Evolutionary conservation across 2,797 vertebrate genomes (phyloP).

Genomic region (Amblyraja radiata): DNA sequence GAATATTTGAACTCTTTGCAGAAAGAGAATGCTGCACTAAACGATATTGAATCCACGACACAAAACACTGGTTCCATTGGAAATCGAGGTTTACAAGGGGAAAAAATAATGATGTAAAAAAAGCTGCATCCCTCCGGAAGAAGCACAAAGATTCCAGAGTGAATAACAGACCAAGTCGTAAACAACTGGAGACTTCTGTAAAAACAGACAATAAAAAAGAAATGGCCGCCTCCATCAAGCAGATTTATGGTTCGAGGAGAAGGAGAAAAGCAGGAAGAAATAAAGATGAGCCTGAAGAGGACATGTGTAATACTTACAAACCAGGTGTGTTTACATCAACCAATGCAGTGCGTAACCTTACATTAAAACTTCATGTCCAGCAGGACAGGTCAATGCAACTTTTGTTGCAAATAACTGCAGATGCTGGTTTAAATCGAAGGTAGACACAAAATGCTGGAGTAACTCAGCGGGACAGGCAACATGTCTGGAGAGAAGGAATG

Average conservation of each 20-base stretch:
- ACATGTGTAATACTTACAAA: background rate
- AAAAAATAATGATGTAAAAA: background rate
- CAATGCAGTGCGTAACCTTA: background rate
- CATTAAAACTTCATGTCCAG: background rate
- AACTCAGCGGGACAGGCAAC: too few relatives aligned
- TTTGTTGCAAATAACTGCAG: too few relatives aligned
- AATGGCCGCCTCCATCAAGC: background rate
- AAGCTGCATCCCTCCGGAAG: background rate
- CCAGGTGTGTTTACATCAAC: conserved; percentile 10
- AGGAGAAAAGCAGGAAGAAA: background rate
- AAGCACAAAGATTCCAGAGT: too few relatives aligned
- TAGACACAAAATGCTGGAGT: too few relatives aligned
- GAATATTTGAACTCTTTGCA: background rate
- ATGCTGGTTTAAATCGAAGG: too few relatives aligned
- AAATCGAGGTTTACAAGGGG: background rate
- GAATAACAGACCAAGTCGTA: background rate
- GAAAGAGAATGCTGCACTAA: conserved; percentile 13
- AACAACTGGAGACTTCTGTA: background rate
- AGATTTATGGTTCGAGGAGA: background rate
- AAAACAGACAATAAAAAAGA: background rate
- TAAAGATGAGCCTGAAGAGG: background rate
- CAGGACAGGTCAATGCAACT: background rate
- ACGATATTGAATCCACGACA: background rate
- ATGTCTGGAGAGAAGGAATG: too few relatives aligned
- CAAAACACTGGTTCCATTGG: background rate